Conservation (phyloP, 2,797 vertebrate species). For the Pitangus sulphuratus region DNA sequence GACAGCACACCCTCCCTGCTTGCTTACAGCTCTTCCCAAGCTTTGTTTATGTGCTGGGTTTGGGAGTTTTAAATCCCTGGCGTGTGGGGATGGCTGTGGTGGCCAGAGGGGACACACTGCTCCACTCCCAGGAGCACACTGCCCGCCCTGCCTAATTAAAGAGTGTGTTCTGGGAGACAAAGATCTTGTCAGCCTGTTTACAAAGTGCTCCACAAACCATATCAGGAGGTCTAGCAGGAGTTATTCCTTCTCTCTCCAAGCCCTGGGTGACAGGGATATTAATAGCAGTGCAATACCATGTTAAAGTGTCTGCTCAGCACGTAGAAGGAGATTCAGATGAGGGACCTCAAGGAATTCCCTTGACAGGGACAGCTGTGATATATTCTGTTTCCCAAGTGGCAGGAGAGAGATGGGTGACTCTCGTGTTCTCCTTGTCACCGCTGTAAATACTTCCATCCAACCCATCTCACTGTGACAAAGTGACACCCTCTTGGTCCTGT, state of each 20-base stretch:
- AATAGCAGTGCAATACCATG: background rate
- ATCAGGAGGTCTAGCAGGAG: background rate
- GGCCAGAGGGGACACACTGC: fast-evolving
- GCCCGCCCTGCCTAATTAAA: background rate
- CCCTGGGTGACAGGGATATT: background rate
- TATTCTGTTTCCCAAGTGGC: slow-evolving; percentile 37
- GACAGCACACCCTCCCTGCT: background rate
- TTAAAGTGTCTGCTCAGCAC: background rate
- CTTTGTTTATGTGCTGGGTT: background rate
- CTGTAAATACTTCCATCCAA: background rate
- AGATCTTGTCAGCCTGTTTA: background rate
- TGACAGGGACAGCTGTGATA: slow-evolving; percentile 36
- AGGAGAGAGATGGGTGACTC: background rate
- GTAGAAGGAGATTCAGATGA: background rate
- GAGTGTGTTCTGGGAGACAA: background rate
- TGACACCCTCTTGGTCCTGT: background rate
- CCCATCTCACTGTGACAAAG: fast-evolving
- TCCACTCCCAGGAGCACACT: background rate
- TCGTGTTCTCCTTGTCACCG: background rate
- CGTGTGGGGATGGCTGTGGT: fast-evolving
- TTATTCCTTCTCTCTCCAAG: background rate
- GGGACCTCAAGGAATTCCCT: slow-evolving; percentile 35
- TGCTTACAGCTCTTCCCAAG: background rate
- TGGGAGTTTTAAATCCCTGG: background rate
- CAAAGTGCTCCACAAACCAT: background rate